Percentiles rank a stretch among this genome's conserved stretches.
Evolutionary conservation across 1,140 invertebrate genomes (phyloP).

Genomic region (Lasioglossum albipes): DNA sequence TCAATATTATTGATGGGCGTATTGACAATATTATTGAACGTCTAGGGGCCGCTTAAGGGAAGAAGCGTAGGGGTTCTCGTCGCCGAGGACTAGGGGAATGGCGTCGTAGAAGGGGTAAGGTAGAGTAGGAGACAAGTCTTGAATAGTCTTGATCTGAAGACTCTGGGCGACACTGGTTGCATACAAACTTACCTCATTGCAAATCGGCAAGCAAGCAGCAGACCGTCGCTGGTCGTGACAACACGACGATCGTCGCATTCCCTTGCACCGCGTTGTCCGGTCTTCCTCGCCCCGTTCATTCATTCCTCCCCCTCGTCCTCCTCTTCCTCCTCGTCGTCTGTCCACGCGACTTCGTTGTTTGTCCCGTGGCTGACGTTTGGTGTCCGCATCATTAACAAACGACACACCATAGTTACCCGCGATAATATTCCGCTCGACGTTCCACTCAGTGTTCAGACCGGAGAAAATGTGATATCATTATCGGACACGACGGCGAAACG

Average conservation of each 20-base stretch:
- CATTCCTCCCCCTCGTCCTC: constrained; percentile 33
- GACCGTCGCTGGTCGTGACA: constrained; percentile 40
- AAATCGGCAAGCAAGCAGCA: constrained; percentile 55
- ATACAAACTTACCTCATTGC: constrained; percentile 52
- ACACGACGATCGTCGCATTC: constrained; percentile 57
- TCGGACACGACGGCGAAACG: background rate
- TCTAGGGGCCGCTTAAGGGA: too few species aligned
- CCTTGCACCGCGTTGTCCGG: constrained; percentile 25
- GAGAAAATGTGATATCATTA: background rate
- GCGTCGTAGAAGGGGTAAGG: too few species aligned
- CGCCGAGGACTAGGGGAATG: too few species aligned
- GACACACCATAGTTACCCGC: constrained; percentile 22
- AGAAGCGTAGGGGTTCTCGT: too few species aligned
- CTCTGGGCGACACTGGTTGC: too few species aligned
- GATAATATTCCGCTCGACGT: background rate
- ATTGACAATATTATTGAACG: too few species aligned
- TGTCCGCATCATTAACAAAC: constrained; percentile 24
- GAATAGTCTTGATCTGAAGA: too few species aligned
- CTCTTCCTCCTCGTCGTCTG: too few species aligned
- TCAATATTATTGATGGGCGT: too few species aligned
- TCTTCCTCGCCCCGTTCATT: constrained; percentile 32
- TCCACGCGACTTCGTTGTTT: constrained; percentile 21
- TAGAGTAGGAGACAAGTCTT: too few species aligned
- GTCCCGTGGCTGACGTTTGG: constrained; percentile 17
- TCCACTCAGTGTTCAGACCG: background rate